Percentiles rank a stretch among this genome's conserved stretches.
Conservation (phyloP, 1,140 invertebrate species). For the Pogonognathellus flavescens region DNA sequence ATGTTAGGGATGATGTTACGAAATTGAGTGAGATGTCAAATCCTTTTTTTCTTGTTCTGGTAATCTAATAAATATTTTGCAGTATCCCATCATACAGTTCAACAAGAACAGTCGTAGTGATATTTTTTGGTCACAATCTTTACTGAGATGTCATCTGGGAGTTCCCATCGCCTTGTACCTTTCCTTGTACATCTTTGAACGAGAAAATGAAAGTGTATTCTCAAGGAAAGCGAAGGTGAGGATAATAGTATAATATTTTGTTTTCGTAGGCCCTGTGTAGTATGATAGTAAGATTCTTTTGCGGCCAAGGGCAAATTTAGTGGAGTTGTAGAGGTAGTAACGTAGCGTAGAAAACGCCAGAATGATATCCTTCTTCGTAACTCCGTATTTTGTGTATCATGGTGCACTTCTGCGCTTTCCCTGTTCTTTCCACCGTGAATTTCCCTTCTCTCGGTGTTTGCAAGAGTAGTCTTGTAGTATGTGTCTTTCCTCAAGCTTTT, state of each 20-base stretch:
- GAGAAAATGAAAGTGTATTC: neutral
- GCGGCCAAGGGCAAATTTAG: conserved; percentile 45
- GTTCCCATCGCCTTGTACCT: too few relatives aligned
- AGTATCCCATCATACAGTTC: too few relatives aligned
- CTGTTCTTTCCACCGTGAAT: conserved; percentile 23
- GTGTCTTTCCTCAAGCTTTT: neutral
- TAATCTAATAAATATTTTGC: too few relatives aligned
- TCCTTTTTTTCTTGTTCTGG: too few relatives aligned
- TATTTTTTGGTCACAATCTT: too few relatives aligned
- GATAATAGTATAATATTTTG: neutral
- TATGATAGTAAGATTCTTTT: conserved; percentile 16
- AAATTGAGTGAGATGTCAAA: too few relatives aligned
- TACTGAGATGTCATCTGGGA: too few relatives aligned
- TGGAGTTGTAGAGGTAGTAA: neutral
- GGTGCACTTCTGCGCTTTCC: conserved; percentile 37
- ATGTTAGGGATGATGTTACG: too few relatives aligned
- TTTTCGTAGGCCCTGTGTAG: neutral
- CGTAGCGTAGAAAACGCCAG: neutral
- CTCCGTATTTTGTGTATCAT: neutral
- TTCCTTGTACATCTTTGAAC: too few relatives aligned
- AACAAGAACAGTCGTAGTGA: too few relatives aligned
- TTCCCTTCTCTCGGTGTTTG: conserved; percentile 28
- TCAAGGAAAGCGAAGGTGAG: neutral
- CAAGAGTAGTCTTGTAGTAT: neutral
- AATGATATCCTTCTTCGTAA: neutral